phyloP scores from a whole-genome alignment of 2,888 invertebrate species.

The Anthophora plumipes region DNA sequence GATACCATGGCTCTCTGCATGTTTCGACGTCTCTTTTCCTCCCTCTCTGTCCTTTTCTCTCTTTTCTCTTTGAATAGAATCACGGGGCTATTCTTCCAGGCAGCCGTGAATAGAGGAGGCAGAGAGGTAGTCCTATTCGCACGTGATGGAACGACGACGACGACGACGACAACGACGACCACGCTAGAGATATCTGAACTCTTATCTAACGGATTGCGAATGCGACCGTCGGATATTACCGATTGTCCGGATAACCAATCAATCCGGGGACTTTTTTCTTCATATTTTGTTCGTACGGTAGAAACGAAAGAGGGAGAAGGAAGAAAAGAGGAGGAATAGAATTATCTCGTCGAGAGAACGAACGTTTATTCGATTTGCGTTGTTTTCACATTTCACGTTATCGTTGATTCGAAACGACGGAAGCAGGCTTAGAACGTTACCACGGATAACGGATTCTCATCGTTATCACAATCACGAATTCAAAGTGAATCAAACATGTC shows the following conservation, averaged over 20 bases:
- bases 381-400: slow-evolving; percentile 2
- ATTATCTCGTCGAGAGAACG: neutral
- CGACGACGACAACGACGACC: slow-evolving; percentile 57
- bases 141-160: slow-evolving; percentile 78
- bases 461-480: neutral
- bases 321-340: neutral
- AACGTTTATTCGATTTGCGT: neutral
- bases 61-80: slow-evolving; percentile 79
- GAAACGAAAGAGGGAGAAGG: too few species aligned
- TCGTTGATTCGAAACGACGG: neutral
- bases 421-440: neutral
- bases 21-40: slow-evolving; percentile 34
- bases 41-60: slow-evolving; percentile 37
- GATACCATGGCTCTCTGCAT: slow-evolving; percentile 37
- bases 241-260: slow-evolving; percentile 55
- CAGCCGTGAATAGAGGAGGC: slow-evolving; percentile 70
- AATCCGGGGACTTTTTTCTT: slow-evolving; percentile 1
- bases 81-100: slow-evolving; percentile 81
- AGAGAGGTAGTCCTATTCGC: slow-evolving; percentile 70
- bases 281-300: neutral
- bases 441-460: neutral
- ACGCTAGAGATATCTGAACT: slow-evolving; percentile 76
- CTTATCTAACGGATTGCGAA: slow-evolving; percentile 79
- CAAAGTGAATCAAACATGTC: neutral
- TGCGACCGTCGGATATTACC: slow-evolving; percentile 59